Evolutionary conservation across 2,888 invertebrate genomes (phyloP), one percentile per base, ranked within the genome.

Genomic region (Pheosia tremula): DNA sequence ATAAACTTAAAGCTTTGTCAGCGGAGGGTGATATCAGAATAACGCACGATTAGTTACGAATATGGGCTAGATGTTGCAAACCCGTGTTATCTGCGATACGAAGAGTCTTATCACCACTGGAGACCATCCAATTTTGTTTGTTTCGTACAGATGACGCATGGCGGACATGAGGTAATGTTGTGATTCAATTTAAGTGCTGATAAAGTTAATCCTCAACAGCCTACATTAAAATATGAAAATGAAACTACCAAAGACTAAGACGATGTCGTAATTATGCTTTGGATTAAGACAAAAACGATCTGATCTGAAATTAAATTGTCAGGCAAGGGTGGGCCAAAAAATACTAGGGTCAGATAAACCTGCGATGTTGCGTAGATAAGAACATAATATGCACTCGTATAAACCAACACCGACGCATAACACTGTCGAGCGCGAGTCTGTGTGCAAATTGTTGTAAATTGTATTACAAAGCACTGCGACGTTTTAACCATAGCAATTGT

Each of bases 41-140:
- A 68, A 76, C 70, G 70, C 72, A 75, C 74, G 82, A 83, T 84
- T 83, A 81, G 77, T 71, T 81, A 81, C 71, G 78, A 82, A 90
- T 86, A 82, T 89, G 85, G 91, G 87, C 78, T 86, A 80, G 75
- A 82, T 89, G 89, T 88, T 84, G 88, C 86, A 86, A 87, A 85
- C 82, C 72, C 70, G 66, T 72, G 70, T 77, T 86, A 86, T 83
- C 81, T 72, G 62, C 73, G 70, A 72, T 76, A 83, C 63, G 68
- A 68, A 71, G 75, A 58, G 60, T 54, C 69, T 72, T 79, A 78
- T 77, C 76, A 60, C 4, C 57, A 53, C 58, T 56, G 62, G 60
- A 57, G 70, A 66, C 56, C 59, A 59, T 59, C 66, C 62, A 65
- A 64, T 72, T 60, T 64, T 64, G 66, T 68, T 77, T 68, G 64